Percentiles rank a stretch among this genome's conserved stretches.
phyloP scores from a whole-genome alignment of 92 coral and sea anemone genomes.

The Siderastrea siderea region DNA sequence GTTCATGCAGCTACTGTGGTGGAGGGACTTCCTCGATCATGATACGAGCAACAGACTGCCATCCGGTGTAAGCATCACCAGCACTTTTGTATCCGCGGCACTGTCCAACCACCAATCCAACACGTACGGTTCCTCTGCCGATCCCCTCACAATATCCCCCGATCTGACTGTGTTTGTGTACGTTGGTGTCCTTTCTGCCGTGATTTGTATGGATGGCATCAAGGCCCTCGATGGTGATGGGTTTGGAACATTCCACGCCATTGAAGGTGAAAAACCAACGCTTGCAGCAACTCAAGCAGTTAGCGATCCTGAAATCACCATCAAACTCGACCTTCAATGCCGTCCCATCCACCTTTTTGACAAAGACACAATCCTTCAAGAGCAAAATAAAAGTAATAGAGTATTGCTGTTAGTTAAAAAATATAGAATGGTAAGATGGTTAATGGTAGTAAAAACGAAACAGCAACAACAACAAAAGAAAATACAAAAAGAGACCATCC shows the following conservation, averaged over 20 bases:
- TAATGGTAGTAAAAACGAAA: no score
- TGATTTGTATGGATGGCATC: neutral
- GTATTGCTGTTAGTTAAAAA: neutral
- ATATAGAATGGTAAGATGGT: no score
- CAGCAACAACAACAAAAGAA: no score
- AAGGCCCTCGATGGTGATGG: conserved; percentile 56
- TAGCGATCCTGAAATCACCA: conserved; percentile 37
- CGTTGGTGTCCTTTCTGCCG: conserved; percentile 6
- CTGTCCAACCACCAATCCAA: conserved; percentile 55
- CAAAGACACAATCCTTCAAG: conserved; percentile 49
- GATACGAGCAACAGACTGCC: no score
- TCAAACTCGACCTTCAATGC: conserved; percentile 65
- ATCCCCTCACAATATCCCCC: conserved; percentile 67
- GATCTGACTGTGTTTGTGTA: conserved; percentile 33
- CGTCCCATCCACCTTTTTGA: conserved; percentile 22
- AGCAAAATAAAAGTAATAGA: neutral
- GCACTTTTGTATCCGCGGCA: conserved; percentile 25
- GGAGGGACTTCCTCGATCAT: conserved; percentile 35
- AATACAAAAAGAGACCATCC: no score
- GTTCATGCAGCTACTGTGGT: conserved; percentile 20
- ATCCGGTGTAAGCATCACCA: conserved; percentile 7
- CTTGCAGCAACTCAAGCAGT: conserved; percentile 19
- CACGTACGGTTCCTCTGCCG: conserved; percentile 34
- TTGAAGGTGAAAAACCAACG: conserved; percentile 75
- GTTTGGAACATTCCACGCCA: conserved; percentile 52